phyloP scores from a whole-genome alignment of 1,140 invertebrate species.

The Polypedilum vanderplanki region DNA sequence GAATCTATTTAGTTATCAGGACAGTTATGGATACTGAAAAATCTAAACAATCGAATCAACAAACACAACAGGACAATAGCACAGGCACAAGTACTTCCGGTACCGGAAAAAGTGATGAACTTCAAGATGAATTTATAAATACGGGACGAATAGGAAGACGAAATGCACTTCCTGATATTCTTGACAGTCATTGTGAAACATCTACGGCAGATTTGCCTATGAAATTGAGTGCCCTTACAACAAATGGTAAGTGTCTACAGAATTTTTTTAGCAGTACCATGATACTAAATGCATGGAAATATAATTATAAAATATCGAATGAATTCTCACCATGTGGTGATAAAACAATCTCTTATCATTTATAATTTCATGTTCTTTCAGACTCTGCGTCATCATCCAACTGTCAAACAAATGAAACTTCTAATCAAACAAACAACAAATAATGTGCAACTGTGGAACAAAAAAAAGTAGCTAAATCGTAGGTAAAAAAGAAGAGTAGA shows the following conservation, averaged over 20 bases:
- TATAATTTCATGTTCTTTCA: neutral
- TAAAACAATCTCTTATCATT: neutral
- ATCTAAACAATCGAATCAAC: neutral
- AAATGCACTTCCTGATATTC: slow-evolving; percentile 71
- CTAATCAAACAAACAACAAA: slow-evolving; percentile 12
- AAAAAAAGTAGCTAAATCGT: neutral
- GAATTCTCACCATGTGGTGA: neutral
- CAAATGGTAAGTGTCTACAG: slow-evolving; percentile 33
- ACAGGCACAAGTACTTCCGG: neutral
- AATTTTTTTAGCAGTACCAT: neutral
- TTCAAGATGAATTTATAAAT: slow-evolving; percentile 60
- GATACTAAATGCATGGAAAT: no score
- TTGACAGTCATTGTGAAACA: slow-evolving; percentile 53
- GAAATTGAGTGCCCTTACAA: slow-evolving; percentile 53
- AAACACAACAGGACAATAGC: neutral
- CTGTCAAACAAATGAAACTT: neutral
- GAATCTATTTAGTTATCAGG: neutral
- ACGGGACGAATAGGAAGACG: slow-evolving; percentile 69
- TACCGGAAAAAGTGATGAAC: neutral
- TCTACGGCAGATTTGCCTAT: slow-evolving; percentile 62
- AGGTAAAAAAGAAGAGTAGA: neutral
- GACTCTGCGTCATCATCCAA: neutral
- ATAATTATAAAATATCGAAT: no score
- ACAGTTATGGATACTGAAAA: slow-evolving; percentile 4
- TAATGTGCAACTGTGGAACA: neutral